These are phyloP conservation scores for Leptinotarsa lineolata DNA, from an alignment of 1,140 invertebrate species.

Conservation along the genomic window DNA sequence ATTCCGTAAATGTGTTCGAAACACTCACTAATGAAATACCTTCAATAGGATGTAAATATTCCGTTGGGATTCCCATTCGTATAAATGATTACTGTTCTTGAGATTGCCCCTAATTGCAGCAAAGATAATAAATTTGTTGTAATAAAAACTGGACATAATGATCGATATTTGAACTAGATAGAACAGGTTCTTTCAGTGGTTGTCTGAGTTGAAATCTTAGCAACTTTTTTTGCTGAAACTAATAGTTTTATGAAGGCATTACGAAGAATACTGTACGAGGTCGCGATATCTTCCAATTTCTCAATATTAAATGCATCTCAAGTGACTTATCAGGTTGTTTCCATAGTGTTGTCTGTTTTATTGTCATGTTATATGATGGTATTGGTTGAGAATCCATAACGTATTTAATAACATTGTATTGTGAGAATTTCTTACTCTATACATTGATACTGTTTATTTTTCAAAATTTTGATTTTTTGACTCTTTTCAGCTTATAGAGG, in stretches of 20 bases:
- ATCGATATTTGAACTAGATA: not conserved
- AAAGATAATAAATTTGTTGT: not conserved
- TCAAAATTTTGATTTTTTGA: too few relatives aligned
- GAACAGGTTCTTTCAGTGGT: not conserved
- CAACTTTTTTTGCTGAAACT: not conserved
- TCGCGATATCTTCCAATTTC: not conserved
- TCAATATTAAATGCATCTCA: not conserved
- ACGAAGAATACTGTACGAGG: not conserved
- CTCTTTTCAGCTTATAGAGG: too few relatives aligned
- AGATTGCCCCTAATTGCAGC: not conserved
- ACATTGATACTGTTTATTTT: too few relatives aligned
- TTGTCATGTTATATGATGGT: not conserved
- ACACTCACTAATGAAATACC: too few relatives aligned
- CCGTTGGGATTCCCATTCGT: too few relatives aligned
- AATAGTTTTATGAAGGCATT: not conserved
- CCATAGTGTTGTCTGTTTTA: not conserved
- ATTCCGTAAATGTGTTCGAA: too few relatives aligned
- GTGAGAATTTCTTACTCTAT: too few relatives aligned
- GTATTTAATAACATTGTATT: too few relatives aligned
- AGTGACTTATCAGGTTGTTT: not conserved
- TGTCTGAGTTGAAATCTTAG: not conserved
- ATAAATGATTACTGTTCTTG: too few relatives aligned
- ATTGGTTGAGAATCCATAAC: too few relatives aligned
- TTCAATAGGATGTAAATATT: too few relatives aligned
- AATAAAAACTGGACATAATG: not conserved